These are phyloP conservation scores for Cataglyphis cursor DNA, from an alignment of 2,888 invertebrate genomes.

Conservation along the genomic window DNA sequence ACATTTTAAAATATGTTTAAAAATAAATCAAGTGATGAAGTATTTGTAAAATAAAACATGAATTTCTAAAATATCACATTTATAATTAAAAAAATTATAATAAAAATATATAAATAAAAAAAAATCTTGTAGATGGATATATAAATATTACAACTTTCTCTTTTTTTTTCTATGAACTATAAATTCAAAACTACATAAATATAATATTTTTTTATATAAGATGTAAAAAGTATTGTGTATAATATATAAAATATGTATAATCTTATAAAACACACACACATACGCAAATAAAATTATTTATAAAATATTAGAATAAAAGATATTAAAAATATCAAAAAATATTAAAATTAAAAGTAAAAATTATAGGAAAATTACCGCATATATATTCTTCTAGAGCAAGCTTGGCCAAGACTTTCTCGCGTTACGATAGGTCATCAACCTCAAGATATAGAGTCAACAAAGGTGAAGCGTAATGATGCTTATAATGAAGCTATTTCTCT, in stretches of 20 bases:
- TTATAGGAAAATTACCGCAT: not conserved
- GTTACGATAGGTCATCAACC: slow-evolving; percentile 61
- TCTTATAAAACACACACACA: not conserved
- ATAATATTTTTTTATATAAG: slow-evolving; percentile 2
- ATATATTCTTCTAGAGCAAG: not conserved
- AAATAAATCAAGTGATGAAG: not conserved
- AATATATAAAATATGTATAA: not conserved
- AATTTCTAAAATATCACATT: not conserved
- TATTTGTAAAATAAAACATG: not conserved
- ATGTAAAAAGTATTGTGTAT: not conserved
- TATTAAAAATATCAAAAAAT: not conserved
- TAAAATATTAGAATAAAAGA: not conserved
- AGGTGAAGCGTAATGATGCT: slow-evolving; percentile 35
- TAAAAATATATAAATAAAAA: not conserved
- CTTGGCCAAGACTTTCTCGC: slow-evolving; percentile 52
- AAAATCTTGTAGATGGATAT: not conserved
- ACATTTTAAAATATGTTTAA: not conserved
- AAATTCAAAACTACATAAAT: not conserved
- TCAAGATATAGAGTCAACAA: slow-evolving; percentile 22
- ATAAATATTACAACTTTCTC: not conserved
- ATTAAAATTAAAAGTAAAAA: not conserved
- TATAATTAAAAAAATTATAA: not conserved
- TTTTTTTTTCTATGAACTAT: not conserved
- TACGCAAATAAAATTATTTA: not conserved
- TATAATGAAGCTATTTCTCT: not conserved